These are phyloP conservation scores for Glareola pratincola DNA, from an alignment of 2,113 vertebrate species.

Conservation along the genomic window DNA sequence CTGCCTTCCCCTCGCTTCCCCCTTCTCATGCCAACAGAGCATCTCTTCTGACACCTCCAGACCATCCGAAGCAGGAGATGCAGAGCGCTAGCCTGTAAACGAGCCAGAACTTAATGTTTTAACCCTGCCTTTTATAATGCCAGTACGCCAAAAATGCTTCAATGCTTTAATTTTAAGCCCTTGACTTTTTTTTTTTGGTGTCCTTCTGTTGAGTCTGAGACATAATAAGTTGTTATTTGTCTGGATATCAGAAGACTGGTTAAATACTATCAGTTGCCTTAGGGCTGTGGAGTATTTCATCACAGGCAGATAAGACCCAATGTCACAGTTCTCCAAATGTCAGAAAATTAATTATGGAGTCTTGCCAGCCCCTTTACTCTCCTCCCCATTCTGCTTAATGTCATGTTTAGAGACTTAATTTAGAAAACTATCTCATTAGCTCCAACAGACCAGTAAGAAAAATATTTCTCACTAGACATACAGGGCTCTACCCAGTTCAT, in stretches of 20 bases:
- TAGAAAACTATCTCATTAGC: not conserved
- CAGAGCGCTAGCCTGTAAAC: not conserved
- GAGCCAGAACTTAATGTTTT: not conserved
- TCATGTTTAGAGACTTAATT: constrained; percentile 16
- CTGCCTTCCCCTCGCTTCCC: not conserved
- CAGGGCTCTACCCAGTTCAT: not conserved
- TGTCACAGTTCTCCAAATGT: constrained; percentile 58
- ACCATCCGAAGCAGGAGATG: not conserved
- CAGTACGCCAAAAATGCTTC: not conserved
- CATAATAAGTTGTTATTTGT: not conserved
- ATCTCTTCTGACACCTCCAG: not conserved
- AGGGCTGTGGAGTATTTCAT: not conserved
- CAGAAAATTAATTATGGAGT: constrained; percentile 44
- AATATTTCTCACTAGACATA: not conserved
- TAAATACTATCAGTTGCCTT: not conserved
- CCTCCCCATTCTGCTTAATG: constrained; percentile 3
- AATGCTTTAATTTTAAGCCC: not conserved
- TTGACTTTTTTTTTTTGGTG: not conserved
- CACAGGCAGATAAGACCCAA: not conserved
- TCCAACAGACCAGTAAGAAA: not conserved
- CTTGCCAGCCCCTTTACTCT: constrained; percentile 2
- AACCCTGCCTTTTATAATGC: not conserved
- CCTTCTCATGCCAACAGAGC: not conserved
- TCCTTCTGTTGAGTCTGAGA: not conserved
- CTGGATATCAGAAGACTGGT: not conserved